Conservation (phyloP, 2,888 invertebrate genomes). For the Synanthedon vespiformis region DNA sequence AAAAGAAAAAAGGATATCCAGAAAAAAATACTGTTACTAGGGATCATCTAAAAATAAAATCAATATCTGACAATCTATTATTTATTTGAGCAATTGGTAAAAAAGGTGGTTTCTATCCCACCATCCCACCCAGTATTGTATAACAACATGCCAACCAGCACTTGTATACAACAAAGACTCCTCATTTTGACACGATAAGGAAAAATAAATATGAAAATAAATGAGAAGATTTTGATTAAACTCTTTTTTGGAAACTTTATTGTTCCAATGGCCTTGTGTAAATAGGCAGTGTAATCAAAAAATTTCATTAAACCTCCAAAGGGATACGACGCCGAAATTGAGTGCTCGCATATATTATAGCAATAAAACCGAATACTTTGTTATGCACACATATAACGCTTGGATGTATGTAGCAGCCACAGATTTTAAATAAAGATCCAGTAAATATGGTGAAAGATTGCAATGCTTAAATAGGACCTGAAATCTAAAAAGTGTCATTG, state of each 20-base stretch:
- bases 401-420: slow-evolving; percentile 12
- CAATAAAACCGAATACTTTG: slow-evolving; percentile 36
- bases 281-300: slow-evolving; percentile 26
- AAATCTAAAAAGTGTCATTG: too few relatives aligned
- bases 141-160: too few relatives aligned
- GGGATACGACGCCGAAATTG: slow-evolving; percentile 16
- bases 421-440: background rate
- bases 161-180: too few relatives aligned
- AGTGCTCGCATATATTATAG: slow-evolving; percentile 29
- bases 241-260: background rate
- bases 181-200: background rate
- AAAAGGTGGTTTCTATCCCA: too few relatives aligned
- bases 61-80: too few relatives aligned
- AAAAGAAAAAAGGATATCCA: too few relatives aligned
- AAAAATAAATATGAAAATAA: background rate
- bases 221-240: background rate
- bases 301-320: slow-evolving; percentile 23
- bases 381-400: slow-evolving; percentile 24
- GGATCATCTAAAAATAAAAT: too few relatives aligned
- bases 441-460: too few relatives aligned
- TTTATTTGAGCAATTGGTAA: too few relatives aligned
- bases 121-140: too few relatives aligned
- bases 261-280: slow-evolving; percentile 13
- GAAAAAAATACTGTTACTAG: too few relatives aligned
- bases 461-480: too few relatives aligned